Base-by-base conservation (phyloP, 2,113 vertebrate genomes). In the Clarias gariepinus region DNA sequence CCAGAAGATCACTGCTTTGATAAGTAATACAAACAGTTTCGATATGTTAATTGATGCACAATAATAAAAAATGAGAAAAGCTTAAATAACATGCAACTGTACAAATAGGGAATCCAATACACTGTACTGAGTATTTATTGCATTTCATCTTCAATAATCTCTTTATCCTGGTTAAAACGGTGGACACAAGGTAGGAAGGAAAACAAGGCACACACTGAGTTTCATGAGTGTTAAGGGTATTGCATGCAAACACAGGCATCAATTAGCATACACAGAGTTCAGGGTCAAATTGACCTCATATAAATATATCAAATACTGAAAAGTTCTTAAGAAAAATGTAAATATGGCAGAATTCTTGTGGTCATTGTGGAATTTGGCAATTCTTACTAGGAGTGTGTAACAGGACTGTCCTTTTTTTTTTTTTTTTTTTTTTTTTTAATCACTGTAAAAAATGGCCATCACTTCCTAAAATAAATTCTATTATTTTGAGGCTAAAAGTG, bases 31-130 rank as follows among this genome's bases (percentile, higher is more conserved):
- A 28, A 66, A 81, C 30, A 52, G 55, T 41, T 80, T 28, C 68
- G 53, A 66, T 81, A 60, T 81, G 66, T 86, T 81, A 86, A 61
- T 1, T 81, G 88, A 85, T 88, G 84, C 80, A 83, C 63, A 78
- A 81, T 60, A 85, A 87, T 73, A 41, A 33, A 82, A 85, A 81
- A 85, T 61, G 15, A 83, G 80, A 83, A 77, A 81, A 57, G 58
- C 78, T 89, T 91, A 84, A 93, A 92, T 90, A 93, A 88, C 91
- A 94, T 93, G 92, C 91, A 91, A 86, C 82, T 88, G 60, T 90
- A 89, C 83, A 85, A 86, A 85, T 15, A 47, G 36, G 71, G 33
- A 87, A 76, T 73, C 33, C 86, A 87, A 91, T 89, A 87, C 30
- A 85, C 89, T 81, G 87, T 81, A 58, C n/a, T 84, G 90, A 90